These are phyloP conservation scores for Calypte anna DNA, from an alignment of 2,113 vertebrate species.

Conservation along the genomic window DNA sequence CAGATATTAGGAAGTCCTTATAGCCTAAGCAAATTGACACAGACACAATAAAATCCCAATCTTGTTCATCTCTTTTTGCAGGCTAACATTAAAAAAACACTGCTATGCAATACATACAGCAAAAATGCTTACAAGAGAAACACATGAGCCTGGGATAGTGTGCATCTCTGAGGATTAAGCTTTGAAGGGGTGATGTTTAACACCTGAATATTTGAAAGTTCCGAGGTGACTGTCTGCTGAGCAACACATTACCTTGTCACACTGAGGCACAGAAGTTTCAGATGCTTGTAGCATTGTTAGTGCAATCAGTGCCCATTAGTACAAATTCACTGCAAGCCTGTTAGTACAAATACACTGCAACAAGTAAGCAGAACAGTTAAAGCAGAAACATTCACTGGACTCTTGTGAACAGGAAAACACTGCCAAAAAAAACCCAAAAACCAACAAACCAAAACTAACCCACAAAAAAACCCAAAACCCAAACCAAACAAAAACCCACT, in stretches of 20 bases:
- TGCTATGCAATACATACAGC: rapidly evolving
- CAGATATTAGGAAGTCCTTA: background rate
- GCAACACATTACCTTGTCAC: rapidly evolving
- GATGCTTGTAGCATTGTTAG: background rate
- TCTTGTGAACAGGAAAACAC: background rate
- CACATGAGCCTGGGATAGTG: background rate
- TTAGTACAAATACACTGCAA: background rate
- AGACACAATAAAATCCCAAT: background rate
- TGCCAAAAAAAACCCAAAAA: background rate
- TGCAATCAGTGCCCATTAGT: background rate
- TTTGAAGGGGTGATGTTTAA: background rate
- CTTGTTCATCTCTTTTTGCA: background rate
- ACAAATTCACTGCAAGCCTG: background rate
- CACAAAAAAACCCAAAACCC: no score
- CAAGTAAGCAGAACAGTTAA: background rate
- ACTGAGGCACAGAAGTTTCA: background rate
- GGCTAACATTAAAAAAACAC: background rate
- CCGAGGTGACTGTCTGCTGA: background rate
- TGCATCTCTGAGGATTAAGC: background rate
- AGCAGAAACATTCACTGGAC: background rate
- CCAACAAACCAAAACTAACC: background rate
- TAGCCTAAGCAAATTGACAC: background rate
- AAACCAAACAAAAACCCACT: background rate
- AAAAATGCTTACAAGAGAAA: background rate
- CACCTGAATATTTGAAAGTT: background rate